These are phyloP conservation scores for Sceloporus undulatus DNA, from an alignment of 2,113 vertebrate genomes.

Conservation along the genomic window DNA sequence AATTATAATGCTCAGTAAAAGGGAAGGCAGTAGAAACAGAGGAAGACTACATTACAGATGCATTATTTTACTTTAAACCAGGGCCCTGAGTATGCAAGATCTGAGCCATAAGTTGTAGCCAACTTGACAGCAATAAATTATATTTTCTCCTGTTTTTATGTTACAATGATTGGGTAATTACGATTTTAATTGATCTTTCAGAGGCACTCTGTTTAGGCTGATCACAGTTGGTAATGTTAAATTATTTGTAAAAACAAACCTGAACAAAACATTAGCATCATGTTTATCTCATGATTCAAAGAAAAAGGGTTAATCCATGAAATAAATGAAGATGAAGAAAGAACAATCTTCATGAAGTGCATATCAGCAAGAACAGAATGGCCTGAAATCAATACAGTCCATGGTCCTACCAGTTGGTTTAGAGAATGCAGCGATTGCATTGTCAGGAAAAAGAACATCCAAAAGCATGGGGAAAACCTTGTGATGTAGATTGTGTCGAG, in stretches of 20 bases:
- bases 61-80: too few relatives aligned
- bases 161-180: neutral
- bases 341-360: neutral
- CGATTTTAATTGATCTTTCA: too few relatives aligned
- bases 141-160: neutral
- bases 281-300: neutral
- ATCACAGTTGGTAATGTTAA: neutral
- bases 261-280: neutral
- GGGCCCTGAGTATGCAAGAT: too few relatives aligned
- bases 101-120: too few relatives aligned
- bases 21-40: too few relatives aligned
- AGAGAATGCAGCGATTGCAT: neutral
- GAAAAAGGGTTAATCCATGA: neutral
- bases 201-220: neutral
- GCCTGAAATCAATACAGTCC: neutral
- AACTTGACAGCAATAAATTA: too few relatives aligned
- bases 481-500: neutral
- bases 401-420: neutral
- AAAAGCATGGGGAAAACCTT: neutral
- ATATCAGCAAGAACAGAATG: neutral
- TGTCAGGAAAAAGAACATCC: neutral
- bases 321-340: neutral
- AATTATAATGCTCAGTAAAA: too few relatives aligned
- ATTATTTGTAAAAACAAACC: neutral
- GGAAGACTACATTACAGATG: too few relatives aligned